Conservation (phyloP, 2,113 vertebrate genomes). For the Chascanopsetta lugubris region DNA sequence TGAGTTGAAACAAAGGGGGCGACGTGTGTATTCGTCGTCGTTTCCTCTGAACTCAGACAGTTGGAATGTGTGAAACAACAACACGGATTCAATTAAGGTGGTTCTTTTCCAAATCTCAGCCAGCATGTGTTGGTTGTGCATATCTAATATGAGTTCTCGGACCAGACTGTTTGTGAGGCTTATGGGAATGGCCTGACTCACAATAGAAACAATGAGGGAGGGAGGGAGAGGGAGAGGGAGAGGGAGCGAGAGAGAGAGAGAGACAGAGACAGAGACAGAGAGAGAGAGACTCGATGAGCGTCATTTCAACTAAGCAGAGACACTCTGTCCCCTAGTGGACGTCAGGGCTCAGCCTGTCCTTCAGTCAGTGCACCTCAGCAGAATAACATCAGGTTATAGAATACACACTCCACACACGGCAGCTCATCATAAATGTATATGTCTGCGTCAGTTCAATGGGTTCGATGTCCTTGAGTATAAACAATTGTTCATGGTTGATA, state of each 20-base stretch:
- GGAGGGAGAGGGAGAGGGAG: too few species aligned
- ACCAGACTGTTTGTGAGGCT: slow-evolving; percentile 54
- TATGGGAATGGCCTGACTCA: slow-evolving; percentile 38
- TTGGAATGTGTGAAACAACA: slow-evolving; percentile 12
- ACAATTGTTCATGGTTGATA: too few species aligned
- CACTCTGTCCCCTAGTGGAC: slow-evolving; percentile 77
- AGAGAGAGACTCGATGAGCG: not conserved
- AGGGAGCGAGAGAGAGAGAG: not conserved
- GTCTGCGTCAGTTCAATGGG: too few species aligned
- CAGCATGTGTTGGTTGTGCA: slow-evolving; percentile 54
- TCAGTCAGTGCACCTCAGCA: not conserved
- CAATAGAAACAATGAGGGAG: slow-evolving; percentile 11
- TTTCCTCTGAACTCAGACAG: not conserved
- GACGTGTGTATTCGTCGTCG: not conserved
- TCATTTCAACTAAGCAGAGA: slow-evolving; percentile 36
- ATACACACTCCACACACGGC: not conserved
- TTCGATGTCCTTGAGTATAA: too few species aligned
- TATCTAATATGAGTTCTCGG: slow-evolving; percentile 48
- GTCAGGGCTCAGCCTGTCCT: slow-evolving; percentile 8
- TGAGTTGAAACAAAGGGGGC: not conserved
- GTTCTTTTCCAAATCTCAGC: slow-evolving; percentile 1
- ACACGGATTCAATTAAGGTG: slow-evolving; percentile 46
- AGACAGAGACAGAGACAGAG: not conserved
- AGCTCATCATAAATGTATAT: not conserved
- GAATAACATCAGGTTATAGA: not conserved